A percentile compares a stretch with the other conserved stretches of the same genome.
Evolutionary conservation across 2,888 invertebrate genomes (phyloP).

Genomic region (Cantharis rustica): DNA sequence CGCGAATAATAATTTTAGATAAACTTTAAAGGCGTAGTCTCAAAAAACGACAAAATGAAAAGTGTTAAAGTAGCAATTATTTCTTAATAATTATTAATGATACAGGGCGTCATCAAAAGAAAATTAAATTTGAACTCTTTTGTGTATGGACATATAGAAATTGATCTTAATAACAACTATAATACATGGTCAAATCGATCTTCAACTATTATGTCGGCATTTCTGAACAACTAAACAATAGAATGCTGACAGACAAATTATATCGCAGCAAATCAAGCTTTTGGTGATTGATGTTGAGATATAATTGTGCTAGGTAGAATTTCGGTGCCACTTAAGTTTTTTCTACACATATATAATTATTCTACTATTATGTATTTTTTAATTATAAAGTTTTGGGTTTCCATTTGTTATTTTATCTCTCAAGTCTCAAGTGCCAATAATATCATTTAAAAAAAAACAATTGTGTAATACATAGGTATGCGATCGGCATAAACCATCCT

Average conservation of each 20-base stretch:
- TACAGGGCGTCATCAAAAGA: neutral
- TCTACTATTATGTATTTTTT: neutral
- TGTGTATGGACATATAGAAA: neutral
- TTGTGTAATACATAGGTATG: neutral
- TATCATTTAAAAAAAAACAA: neutral
- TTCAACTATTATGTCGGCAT: conserved; percentile 11
- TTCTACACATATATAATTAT: neutral
- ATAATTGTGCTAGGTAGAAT: conserved; percentile 6
- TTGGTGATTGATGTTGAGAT: conserved; percentile 7
- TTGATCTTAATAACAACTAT: conserved; percentile 1
- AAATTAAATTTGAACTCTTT: neutral
- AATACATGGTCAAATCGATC: neutral
- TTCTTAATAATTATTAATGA: neutral
- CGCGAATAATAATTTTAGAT: neutral
- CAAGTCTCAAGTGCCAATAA: neutral
- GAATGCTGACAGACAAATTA: conserved; percentile 33
- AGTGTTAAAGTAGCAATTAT: neutral
- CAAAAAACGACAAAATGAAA: neutral
- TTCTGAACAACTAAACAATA: conserved; percentile 29
- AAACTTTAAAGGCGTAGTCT: neutral
- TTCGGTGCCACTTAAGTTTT: neutral
- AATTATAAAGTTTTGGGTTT: neutral
- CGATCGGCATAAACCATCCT: neutral
- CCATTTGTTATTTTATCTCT: neutral
- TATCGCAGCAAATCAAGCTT: conserved; percentile 24